phyloP scores from a whole-genome alignment of 2,797 vertebrate species.

The Cyprinodon diabolis region DNA sequence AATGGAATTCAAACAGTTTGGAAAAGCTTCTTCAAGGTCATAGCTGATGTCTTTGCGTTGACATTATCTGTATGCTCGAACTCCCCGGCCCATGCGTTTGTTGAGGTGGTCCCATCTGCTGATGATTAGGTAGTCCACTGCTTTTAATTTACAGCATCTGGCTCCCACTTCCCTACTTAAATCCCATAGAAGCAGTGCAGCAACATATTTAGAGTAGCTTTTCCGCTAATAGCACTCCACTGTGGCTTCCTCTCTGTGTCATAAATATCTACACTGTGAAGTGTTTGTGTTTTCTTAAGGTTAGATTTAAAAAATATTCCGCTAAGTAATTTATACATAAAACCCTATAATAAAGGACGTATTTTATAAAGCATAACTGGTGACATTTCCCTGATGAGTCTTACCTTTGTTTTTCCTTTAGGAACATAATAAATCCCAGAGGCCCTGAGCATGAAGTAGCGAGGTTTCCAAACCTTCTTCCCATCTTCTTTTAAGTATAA shows the following conservation, averaged over 20 bases:
- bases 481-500: constrained; percentile 91
- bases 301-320: too few species aligned
- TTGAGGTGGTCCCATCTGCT: neutral
- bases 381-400: constrained; percentile 13
- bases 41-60: neutral
- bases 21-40: neutral
- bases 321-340: too few species aligned
- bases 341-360: too few species aligned
- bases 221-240: too few species aligned
- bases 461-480: constrained; percentile 91
- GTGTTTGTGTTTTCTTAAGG: neutral
- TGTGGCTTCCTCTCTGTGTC: too few species aligned
- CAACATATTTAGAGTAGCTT: neutral
- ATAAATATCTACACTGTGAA: too few species aligned
- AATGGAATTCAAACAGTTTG: neutral
- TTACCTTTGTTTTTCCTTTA: constrained; percentile 95
- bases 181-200: neutral
- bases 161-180: neutral
- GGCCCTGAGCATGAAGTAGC: constrained; percentile 90
- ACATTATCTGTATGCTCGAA: neutral
- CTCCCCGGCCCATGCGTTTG: too few species aligned
- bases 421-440: constrained; percentile 94
- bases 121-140: constrained; percentile 1
- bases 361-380: neutral
- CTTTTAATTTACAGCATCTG: neutral